These are phyloP conservation scores for Aphaenogaster ashmeadi DNA, from an alignment of 1,140 invertebrate genomes.

Conservation along the genomic window DNA sequence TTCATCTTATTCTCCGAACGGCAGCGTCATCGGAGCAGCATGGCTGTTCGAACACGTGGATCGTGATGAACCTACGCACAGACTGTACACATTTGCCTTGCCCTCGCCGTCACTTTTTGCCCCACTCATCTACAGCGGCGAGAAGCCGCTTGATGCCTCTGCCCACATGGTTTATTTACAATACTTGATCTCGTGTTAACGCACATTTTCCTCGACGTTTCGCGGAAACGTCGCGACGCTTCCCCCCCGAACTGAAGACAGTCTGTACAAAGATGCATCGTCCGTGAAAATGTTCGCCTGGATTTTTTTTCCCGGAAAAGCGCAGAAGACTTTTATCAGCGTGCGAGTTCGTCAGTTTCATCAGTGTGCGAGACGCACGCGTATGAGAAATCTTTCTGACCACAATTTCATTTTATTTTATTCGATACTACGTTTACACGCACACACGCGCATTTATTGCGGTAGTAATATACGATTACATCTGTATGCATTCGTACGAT, in stretches of 20 bases:
- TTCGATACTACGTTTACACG: background rate
- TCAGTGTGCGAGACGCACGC: background rate
- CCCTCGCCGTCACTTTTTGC: constrained; percentile 47
- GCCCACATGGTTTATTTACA: constrained; percentile 72
- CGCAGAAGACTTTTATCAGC: background rate
- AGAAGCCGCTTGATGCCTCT: constrained; percentile 59
- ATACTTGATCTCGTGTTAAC: constrained; percentile 52
- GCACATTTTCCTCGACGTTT: constrained; percentile 50
- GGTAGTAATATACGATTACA: background rate
- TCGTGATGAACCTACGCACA: constrained; percentile 65
- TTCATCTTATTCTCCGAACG: constrained; percentile 31
- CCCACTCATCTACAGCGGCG: constrained; percentile 38
- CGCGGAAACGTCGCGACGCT: constrained; percentile 65
- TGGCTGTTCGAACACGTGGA: constrained; percentile 60
- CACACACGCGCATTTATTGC: background rate
- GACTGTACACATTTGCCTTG: constrained; percentile 54
- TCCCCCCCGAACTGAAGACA: constrained; percentile 29
- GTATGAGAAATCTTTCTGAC: background rate
- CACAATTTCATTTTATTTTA: constrained; percentile 26
- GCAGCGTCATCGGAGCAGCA: constrained; percentile 47
- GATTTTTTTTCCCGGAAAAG: background rate
- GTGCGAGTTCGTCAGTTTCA: background rate
- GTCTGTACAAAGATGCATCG: background rate
- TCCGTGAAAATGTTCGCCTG: background rate
- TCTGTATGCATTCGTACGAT: background rate